These are phyloP conservation scores for Melanotaenia duboulayi DNA, from an alignment of 2,113 vertebrate species.

Conservation along the genomic window DNA sequence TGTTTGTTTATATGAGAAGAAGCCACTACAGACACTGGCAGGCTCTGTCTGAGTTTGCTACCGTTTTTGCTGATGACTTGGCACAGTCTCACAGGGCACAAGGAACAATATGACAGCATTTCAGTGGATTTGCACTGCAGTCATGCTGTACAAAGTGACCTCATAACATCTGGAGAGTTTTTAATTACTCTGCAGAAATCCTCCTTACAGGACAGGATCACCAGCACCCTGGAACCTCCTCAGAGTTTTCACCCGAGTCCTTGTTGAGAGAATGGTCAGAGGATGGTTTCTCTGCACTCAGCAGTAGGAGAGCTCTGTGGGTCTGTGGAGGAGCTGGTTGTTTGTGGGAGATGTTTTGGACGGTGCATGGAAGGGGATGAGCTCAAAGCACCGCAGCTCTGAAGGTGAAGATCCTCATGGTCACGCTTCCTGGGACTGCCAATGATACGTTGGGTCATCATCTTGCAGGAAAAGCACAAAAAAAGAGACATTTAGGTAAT, in stretches of 20 bases:
- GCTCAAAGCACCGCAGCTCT: slow-evolving; percentile 91
- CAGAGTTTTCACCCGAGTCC: slow-evolving; percentile 54
- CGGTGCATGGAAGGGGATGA: slow-evolving; percentile 79
- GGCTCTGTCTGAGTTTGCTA: slow-evolving; percentile 80
- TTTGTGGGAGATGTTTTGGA: slow-evolving; percentile 63
- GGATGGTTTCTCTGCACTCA: slow-evolving; percentile 86
- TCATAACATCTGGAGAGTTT: slow-evolving; percentile 31
- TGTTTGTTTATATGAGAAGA: slow-evolving; percentile 67
- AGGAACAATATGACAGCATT: slow-evolving; percentile 54
- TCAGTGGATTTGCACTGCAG: slow-evolving; percentile 52
- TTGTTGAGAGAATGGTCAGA: slow-evolving; percentile 74
- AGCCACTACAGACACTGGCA: slow-evolving; percentile 71
- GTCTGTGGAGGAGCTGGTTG: slow-evolving; percentile 42
- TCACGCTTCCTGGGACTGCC: slow-evolving; percentile 80
- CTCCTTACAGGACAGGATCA: slow-evolving; percentile 40
- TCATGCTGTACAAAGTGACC: slow-evolving; percentile 39
- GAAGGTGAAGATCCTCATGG: slow-evolving; percentile 89
- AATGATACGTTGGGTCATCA: slow-evolving; percentile 84
- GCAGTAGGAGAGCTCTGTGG: slow-evolving; percentile 59
- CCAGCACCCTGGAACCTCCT: slow-evolving; percentile 46
- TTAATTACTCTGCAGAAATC: slow-evolving; percentile 45
- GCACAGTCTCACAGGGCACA: slow-evolving; percentile 73
- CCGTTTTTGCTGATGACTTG: slow-evolving; percentile 84
- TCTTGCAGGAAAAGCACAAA: slow-evolving; percentile 60
- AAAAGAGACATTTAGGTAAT: too few species aligned